Base-by-base conservation (phyloP, 2,113 vertebrate species). In the Onychostoma macrolepis region DNA sequence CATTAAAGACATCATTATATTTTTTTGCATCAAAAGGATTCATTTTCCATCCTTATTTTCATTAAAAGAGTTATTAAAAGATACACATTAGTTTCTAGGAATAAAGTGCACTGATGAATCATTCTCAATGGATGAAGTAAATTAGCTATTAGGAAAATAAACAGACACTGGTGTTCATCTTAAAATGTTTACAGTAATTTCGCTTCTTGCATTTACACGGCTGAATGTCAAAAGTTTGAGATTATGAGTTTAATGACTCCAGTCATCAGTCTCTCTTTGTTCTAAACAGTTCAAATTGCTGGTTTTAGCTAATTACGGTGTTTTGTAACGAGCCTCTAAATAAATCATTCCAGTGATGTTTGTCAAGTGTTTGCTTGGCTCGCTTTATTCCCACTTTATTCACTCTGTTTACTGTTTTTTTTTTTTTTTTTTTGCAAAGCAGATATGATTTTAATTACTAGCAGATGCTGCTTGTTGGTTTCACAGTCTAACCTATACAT, bases 271-370 rank as follows among this genome's bases (percentile, higher is more conserved):
- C 38, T 75, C 12, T 45, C 72, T 15, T 6, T 43, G 38, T 75
- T 45, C 41, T 45, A n/a, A 75, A 75, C 24, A 15, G 24, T 15
- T 75, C 72, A 75, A 75, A 45, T 26, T 0, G n/a, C 72, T 26
- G 41, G 24, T 45, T 75, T 45, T n/a, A 75, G 41, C 41, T 75
- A 75, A 75, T 75, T 45, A 45, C n/a, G 12, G 71, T 15, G 71
- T 7, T 38, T 43, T 75, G 38, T 75, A 38, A 43, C 5, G 71
- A 74, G 71, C 71, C 71, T 74, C 41, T 75, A 75, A 26, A 75
- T 75, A 45, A 43, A 75, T 75, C 41, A 75, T 26, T 75, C 38
- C 36, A 43, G 67, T 71, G 67, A 36, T 36, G 67, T 19, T 61
- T 36, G 67, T 30, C 67, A 71, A 28, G 63, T 30, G 72, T 43